Conservation (phyloP, 2,113 vertebrate genomes). For the Leuciscus idus region DNA sequence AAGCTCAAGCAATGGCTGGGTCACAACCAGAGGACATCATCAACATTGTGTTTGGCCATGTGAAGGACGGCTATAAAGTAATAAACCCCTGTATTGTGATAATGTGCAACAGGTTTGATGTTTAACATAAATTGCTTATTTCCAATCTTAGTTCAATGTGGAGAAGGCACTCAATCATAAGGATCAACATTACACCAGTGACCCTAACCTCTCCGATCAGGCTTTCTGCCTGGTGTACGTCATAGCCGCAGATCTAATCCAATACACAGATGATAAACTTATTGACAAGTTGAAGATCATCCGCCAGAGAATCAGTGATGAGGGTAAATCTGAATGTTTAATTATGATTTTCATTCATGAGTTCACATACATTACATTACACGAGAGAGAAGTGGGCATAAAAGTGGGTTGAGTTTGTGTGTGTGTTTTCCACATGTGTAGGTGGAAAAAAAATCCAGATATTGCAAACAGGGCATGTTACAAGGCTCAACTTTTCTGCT, state of each 20-base stretch:
- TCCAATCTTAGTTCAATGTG: slow-evolving; percentile 15
- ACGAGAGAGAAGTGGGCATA: background rate
- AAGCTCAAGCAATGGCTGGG: background rate
- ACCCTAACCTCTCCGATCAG: background rate
- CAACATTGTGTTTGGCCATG: background rate
- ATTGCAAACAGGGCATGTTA: too few relatives aligned
- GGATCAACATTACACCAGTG: background rate
- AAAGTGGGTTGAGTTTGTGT: background rate
- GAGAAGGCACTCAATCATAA: too few relatives aligned
- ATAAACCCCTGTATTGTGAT: background rate
- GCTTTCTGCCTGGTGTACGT: slow-evolving; percentile 36
- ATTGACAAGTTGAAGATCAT: slow-evolving; percentile 30
- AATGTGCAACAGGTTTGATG: background rate
- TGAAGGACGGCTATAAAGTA: slow-evolving; percentile 36
- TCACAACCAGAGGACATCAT: background rate
- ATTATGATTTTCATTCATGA: background rate
- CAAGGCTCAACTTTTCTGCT: too few relatives aligned
- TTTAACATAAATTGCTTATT: background rate
- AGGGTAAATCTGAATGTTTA: slow-evolving; percentile 11
- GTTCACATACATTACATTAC: background rate
- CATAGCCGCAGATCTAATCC: background rate
- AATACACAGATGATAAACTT: background rate
- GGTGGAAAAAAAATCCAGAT: background rate
- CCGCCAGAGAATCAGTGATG: background rate
- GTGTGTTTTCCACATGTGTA: background rate